Evolutionary conservation across 2,113 vertebrate species (phyloP).

Genomic region (Forbesichthys papilliferus): DNA sequence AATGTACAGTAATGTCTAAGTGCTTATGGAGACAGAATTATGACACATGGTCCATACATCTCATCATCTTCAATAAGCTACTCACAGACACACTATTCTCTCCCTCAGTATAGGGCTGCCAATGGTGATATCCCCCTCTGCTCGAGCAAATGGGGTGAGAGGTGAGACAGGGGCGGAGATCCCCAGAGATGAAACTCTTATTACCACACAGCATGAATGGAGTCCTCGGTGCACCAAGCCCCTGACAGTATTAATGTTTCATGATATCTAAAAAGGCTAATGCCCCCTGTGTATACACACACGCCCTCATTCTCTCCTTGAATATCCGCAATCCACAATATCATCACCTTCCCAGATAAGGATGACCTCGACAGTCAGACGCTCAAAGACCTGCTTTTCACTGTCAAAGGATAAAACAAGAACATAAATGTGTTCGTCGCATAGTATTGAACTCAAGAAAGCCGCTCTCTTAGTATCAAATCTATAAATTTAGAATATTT

Average conservation of each 20-base stretch:
- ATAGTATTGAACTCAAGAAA: too few species aligned
- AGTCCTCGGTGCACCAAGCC: conserved; percentile 59
- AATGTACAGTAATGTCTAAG: too few species aligned
- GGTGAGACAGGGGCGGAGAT: conserved; percentile 29
- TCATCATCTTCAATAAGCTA: background rate
- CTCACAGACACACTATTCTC: conserved; percentile 40
- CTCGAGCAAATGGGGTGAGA: conserved; percentile 16
- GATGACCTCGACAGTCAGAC: conserved; percentile 44
- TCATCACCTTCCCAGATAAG: conserved; percentile 61
- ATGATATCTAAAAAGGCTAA: conserved; percentile 76
- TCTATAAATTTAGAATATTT: too few species aligned
- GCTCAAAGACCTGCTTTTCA: conserved; percentile 54
- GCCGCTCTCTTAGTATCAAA: too few species aligned
- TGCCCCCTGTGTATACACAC: conserved; percentile 31
- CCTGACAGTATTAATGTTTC: conserved; percentile 75
- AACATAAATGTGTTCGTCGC: background rate
- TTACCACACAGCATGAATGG: conserved; percentile 68
- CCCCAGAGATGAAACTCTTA: conserved; percentile 67
- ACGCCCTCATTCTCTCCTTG: conserved; percentile 56
- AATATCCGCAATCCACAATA: conserved; percentile 63
- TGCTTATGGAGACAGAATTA: too few species aligned
- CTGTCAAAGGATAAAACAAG: background rate
- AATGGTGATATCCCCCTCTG: conserved; percentile 43
- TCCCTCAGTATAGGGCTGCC: conserved; percentile 52
- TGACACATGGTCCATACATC: too few species aligned